These are phyloP conservation scores for Tragopan temminckii DNA, from an alignment of 2,797 vertebrate species.

Conservation along the genomic window DNA sequence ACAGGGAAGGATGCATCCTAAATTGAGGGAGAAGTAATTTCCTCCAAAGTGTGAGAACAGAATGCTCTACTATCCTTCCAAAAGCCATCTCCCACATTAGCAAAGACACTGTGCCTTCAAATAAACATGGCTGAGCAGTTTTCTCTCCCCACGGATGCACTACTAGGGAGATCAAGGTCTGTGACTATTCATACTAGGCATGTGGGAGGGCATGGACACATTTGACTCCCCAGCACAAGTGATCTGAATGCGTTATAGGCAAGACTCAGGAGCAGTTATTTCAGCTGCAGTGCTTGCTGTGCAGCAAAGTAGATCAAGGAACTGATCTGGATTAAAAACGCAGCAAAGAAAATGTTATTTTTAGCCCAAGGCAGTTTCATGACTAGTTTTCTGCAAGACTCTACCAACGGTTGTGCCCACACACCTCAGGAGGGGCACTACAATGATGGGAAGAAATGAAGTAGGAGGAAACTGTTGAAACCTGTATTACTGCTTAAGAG, in stretches of 20 bases:
- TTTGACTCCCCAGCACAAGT: neutral
- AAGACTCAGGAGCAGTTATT: neutral
- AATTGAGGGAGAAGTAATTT: neutral
- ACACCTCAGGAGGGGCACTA: neutral
- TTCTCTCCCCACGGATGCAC: neutral
- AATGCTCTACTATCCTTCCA: neutral
- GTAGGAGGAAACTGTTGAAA: neutral
- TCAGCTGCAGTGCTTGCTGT: neutral
- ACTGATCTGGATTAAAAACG: slow-evolving; percentile 61
- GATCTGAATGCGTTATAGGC: neutral
- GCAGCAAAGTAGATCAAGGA: slow-evolving; percentile 42
- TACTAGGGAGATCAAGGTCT: neutral
- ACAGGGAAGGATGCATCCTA: neutral
- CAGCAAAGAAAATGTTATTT: slow-evolving; percentile 40
- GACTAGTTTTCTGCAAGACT: neutral
- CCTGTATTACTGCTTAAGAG: neutral
- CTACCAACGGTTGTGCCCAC: neutral
- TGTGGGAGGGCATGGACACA: accelerated
- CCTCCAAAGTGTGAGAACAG: neutral
- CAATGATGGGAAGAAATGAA: neutral
- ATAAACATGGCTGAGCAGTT: neutral
- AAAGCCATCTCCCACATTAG: neutral
- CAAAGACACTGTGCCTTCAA: neutral
- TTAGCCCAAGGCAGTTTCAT: slow-evolving; percentile 36
- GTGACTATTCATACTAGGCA: neutral